Evolutionary conservation across 1,140 invertebrate species (phyloP).

Genomic region (Eriocheir sinensis): DNA sequence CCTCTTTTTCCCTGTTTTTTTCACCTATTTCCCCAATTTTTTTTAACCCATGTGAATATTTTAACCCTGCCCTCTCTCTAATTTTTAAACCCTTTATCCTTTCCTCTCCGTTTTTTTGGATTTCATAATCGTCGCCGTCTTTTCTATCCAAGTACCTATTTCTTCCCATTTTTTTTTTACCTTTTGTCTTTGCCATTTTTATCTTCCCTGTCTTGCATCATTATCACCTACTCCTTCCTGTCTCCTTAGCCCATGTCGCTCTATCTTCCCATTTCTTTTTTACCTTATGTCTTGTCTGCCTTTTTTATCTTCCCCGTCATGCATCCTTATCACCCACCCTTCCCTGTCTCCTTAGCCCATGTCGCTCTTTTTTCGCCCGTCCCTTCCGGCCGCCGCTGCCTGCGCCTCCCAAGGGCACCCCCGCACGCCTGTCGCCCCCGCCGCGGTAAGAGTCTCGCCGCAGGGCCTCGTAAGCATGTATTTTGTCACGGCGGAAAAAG

Average conservation of each 20-base stretch:
- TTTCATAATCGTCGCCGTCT: not conserved
- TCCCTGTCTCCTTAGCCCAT: not conserved
- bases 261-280: no score
- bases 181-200: no score
- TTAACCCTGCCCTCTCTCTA: not conserved
- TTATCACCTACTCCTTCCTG: not conserved
- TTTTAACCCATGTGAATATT: no score
- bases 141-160: not conserved
- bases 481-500: constrained; percentile 43
- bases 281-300: no score
- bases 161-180: no score
- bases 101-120: no score
- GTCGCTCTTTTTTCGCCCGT: no score
- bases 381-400: no score
- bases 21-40: no score
- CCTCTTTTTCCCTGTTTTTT: no score
- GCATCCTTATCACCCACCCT: not conserved
- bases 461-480: constrained; percentile 27
- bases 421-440: not conserved
- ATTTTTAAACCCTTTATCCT: no score
- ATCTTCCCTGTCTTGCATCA: not conserved
- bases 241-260: not conserved
- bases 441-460: not conserved
- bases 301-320: not conserved
- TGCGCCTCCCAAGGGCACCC: not conserved